A percentile compares a stretch with the other conserved stretches of the same genome.
These are phyloP conservation scores for Diadumene lineata DNA, from an alignment of 92 coral and sea anemone genomes.

Conservation along the genomic window DNA sequence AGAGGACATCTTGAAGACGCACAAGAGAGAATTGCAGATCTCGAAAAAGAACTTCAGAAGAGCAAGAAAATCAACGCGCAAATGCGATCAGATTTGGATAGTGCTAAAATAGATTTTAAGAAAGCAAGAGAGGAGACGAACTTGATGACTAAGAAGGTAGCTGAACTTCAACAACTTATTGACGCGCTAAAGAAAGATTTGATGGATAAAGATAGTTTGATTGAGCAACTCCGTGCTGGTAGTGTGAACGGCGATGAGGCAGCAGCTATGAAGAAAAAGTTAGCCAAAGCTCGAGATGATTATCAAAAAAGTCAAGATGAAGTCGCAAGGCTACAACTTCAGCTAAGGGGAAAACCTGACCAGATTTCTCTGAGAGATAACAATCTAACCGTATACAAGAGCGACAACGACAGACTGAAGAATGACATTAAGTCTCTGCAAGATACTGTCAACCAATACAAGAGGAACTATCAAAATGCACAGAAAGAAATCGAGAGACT, in stretches of 20 bases:
- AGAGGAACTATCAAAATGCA: constrained; percentile 61
- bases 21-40: constrained; percentile 57
- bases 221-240: constrained; percentile 48
- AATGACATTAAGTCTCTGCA: constrained; percentile 61
- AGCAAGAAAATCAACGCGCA: constrained; percentile 58
- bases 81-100: constrained; percentile 56
- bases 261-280: constrained; percentile 58
- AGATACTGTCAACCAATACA: constrained; percentile 55
- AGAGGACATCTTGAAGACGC: constrained; percentile 64
- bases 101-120: constrained; percentile 53
- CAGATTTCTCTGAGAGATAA: constrained; percentile 48
- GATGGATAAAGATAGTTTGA: constrained; percentile 44
- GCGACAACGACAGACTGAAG: constrained; percentile 69
- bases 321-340: constrained; percentile 62
- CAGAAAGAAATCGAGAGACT: constrained; percentile 73
- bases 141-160: constrained; percentile 35
- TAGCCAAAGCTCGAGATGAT: constrained; percentile 65
- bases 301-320: constrained; percentile 72
- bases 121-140: constrained; percentile 65
- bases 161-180: constrained; percentile 61
- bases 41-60: constrained; percentile 43
- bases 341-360: constrained; percentile 61
- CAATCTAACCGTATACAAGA: constrained; percentile 34
- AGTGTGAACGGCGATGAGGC: constrained; percentile 59
- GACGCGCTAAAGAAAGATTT: constrained; percentile 67